Evolutionary conservation across 2,797 vertebrate species (phyloP).

Genomic region (Brachyrhaphis roseni): DNA sequence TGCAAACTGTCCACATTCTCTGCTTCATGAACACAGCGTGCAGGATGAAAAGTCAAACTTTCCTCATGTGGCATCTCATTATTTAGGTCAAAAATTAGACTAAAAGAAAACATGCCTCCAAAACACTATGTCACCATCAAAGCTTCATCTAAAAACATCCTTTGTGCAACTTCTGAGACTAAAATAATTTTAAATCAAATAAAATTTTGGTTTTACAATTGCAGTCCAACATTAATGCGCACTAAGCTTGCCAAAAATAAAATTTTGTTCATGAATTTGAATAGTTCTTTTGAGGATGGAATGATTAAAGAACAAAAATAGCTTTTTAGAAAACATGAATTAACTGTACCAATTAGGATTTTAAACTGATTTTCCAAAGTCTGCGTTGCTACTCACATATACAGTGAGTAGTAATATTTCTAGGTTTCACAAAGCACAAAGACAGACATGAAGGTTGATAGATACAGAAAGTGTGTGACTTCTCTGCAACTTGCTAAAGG

Average conservation of each 20-base stretch:
- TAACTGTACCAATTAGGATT: neutral
- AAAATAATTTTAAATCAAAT: slow-evolving; percentile 3
- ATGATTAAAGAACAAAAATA: neutral
- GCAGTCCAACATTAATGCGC: neutral
- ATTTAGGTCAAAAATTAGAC: slow-evolving; percentile 32
- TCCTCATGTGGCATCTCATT: slow-evolving; percentile 23
- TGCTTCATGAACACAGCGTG: slow-evolving; percentile 37
- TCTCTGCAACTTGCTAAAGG: too few relatives aligned
- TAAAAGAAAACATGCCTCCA: slow-evolving; percentile 16
- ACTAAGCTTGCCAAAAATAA: neutral
- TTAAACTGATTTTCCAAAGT: neutral
- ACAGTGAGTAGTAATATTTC: neutral
- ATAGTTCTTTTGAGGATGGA: neutral
- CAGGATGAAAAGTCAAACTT: slow-evolving; percentile 8
- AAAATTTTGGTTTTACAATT: slow-evolving; percentile 1
- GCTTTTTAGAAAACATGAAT: neutral
- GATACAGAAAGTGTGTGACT: too few relatives aligned
- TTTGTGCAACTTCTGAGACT: neutral
- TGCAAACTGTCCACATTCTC: slow-evolving; percentile 49
- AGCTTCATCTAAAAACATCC: slow-evolving; percentile 11
- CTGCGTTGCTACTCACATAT: too few relatives aligned
- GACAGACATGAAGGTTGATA: too few relatives aligned
- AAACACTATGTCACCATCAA: neutral
- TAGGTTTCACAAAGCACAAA: neutral
- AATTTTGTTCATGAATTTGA: neutral